A percentile compares a stretch with the other conserved stretches of the same genome.
Evolutionary conservation across 2,797 vertebrate species (phyloP).

Genomic region (Sciaenops ocellatus): DNA sequence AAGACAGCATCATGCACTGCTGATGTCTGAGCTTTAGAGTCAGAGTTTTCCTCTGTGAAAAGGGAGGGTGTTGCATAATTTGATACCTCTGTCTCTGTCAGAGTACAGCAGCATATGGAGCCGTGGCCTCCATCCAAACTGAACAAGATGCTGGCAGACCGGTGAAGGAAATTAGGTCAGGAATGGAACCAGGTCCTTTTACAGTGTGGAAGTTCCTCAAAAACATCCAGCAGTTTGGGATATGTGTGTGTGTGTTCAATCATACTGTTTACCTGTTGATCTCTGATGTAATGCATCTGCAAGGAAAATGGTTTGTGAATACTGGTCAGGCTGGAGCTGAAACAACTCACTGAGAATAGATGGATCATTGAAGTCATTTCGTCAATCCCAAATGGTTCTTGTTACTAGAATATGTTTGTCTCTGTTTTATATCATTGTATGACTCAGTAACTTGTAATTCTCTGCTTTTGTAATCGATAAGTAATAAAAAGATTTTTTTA

Average conservation of each 20-base stretch:
- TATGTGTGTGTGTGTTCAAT: neutral
- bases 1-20: neutral
- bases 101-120: constrained; percentile 41
- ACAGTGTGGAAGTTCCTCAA: constrained; percentile 20
- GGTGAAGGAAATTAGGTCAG: constrained; percentile 45
- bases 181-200: constrained; percentile 36
- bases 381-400: neutral
- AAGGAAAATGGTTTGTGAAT: neutral
- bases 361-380: neutral
- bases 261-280: neutral
- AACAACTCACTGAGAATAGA: neutral
- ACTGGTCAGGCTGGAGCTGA: neutral
- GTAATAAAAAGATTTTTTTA: neutral
- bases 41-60: constrained; percentile 4
- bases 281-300: neutral
- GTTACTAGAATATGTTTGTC: neutral
- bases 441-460: neutral
- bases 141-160: constrained; percentile 29
- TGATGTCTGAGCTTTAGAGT: constrained; percentile 13
- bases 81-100: constrained; percentile 47
- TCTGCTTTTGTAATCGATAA: neutral
- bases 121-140: constrained; percentile 43
- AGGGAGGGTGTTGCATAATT: constrained; percentile 54
- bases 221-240: constrained; percentile 15
- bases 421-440: neutral